Conservation (phyloP, 2,113 vertebrate genomes). For the Azemiops feae region DNA sequence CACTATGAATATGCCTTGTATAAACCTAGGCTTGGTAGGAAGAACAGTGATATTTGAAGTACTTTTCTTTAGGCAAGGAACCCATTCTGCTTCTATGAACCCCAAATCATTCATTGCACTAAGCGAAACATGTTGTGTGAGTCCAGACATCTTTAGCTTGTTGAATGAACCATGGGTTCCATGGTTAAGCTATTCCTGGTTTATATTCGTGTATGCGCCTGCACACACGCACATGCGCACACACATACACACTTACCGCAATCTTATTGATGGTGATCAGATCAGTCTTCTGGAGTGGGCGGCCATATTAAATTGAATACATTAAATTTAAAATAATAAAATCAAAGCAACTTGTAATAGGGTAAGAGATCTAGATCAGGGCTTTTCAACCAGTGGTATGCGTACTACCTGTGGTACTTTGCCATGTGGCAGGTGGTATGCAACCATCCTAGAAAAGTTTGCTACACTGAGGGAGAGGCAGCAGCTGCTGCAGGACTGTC, state of each 20-base stretch:
- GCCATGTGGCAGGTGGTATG: no score
- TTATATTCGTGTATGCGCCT: background rate
- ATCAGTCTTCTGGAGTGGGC: background rate
- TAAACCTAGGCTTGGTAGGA: background rate
- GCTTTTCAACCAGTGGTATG: no score
- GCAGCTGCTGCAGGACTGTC: no score
- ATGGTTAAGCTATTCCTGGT: background rate
- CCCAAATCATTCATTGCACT: background rate
- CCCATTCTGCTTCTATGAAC: background rate
- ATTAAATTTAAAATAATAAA: background rate
- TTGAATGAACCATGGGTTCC: background rate
- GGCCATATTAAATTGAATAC: background rate
- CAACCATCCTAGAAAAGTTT: no score
- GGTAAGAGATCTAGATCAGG: background rate
- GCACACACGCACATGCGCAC: background rate
- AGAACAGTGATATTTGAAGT: conserved; percentile 29
- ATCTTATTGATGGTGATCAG: background rate
- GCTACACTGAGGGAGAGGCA: no score
- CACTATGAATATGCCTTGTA: conserved; percentile 24
- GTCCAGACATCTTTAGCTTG: background rate
- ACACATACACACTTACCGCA: background rate
- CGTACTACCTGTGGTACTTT: no score
- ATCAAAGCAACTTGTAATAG: background rate
- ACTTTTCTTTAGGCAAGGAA: conserved; percentile 20
- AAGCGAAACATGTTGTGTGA: background rate